Percentiles rank a stretch among this genome's conserved stretches.
Conservation (phyloP, 1,140 invertebrate species). For the Drosophila asahinai region DNA sequence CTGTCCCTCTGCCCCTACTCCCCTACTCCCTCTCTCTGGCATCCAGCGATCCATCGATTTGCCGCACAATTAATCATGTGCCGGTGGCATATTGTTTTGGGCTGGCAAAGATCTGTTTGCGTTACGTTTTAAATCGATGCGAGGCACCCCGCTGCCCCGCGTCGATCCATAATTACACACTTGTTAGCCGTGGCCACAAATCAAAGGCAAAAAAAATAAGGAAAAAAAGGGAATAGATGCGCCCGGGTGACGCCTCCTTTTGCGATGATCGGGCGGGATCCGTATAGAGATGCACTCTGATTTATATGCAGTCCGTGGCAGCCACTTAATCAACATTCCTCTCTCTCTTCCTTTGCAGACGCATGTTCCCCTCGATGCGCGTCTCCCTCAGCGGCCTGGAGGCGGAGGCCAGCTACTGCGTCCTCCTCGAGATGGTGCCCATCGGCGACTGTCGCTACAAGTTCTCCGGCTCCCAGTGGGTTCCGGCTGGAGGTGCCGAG, state of each 20-base stretch:
- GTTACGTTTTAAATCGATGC: slow-evolving; percentile 79
- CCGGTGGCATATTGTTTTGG: slow-evolving; percentile 54
- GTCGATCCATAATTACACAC: slow-evolving; percentile 75
- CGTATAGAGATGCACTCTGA: slow-evolving; percentile 33
- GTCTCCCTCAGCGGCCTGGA: slow-evolving; percentile 90
- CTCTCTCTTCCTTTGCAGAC: slow-evolving; percentile 87
- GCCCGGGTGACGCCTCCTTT: slow-evolving; percentile 57
- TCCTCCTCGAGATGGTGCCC: slow-evolving; percentile 92
- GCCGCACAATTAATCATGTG: slow-evolving; percentile 71
- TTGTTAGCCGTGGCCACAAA: slow-evolving; percentile 80
- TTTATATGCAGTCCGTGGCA: slow-evolving; percentile 57
- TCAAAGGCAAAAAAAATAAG: slow-evolving; percentile 45
- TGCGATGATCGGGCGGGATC: slow-evolving; percentile 29
- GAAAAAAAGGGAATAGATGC: slow-evolving; percentile 35
- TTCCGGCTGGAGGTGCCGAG: slow-evolving; percentile 93
- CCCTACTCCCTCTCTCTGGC: background rate
- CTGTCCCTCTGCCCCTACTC: background rate
- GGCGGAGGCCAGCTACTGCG: slow-evolving; percentile 91
- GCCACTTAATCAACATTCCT: slow-evolving; percentile 65
- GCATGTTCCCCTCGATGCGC: slow-evolving; percentile 93
- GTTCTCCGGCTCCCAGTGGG: slow-evolving; percentile 91
- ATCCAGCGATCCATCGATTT: slow-evolving; percentile 27
- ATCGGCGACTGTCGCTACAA: slow-evolving; percentile 89
- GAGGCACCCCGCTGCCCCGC: slow-evolving; percentile 44
- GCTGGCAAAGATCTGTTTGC: slow-evolving; percentile 51